Percentiles rank a stretch among this genome's conserved stretches.
phyloP scores from a whole-genome alignment of 2,113 vertebrate genomes.

The Epinephelus lanceolatus region DNA sequence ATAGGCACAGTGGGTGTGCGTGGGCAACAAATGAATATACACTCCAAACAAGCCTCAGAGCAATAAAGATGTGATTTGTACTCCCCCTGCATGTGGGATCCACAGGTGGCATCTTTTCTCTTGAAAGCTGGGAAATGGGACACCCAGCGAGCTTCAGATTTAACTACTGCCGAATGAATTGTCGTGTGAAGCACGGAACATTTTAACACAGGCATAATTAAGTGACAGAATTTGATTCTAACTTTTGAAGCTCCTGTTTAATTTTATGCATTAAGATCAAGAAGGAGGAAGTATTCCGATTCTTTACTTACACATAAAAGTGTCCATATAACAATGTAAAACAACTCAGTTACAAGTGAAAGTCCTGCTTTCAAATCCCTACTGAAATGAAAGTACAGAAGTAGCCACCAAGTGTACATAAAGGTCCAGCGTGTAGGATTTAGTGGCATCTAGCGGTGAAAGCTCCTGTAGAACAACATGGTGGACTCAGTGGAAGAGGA shows the following conservation, averaged over 20 bases:
- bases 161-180: neutral
- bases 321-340: neutral
- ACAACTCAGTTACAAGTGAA: neutral
- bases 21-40: slow-evolving; percentile 72
- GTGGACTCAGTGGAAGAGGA: no score
- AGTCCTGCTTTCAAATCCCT: neutral
- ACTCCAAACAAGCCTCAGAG: slow-evolving; percentile 66
- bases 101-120: slow-evolving; percentile 56
- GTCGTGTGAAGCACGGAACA: neutral
- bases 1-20: slow-evolving; percentile 76
- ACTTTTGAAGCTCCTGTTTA: neutral
- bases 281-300: neutral
- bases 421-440: no score
- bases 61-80: slow-evolving; percentile 47
- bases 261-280: neutral
- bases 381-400: neutral
- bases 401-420: no score
- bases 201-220: neutral
- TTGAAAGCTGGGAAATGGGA: slow-evolving; percentile 9
- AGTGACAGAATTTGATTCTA: neutral
- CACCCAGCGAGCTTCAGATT: slow-evolving; percentile 13
- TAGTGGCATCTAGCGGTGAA: no score
- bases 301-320: neutral
- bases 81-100: slow-evolving; percentile 46
- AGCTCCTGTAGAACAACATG: no score